Conservation (phyloP, 2,888 invertebrate species). For the Harpagoxenus sublaevis region DNA sequence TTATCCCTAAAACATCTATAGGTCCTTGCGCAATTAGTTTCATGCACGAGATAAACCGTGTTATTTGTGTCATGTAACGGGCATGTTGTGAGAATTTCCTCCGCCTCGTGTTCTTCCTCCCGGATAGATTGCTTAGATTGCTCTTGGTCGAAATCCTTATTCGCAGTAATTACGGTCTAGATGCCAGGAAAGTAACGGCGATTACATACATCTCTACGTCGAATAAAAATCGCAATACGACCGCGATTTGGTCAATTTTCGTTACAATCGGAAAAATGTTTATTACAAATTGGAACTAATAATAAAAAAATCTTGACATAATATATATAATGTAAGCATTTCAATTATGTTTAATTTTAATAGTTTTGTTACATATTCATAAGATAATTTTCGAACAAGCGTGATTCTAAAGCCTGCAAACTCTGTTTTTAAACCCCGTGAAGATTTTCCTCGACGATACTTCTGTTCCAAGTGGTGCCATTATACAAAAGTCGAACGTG, state of each 20-base stretch:
- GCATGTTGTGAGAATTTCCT: neutral
- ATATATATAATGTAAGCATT: neutral
- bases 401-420: neutral
- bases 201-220: neutral
- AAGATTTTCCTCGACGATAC: neutral
- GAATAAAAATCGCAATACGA: neutral
- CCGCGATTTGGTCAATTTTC: neutral
- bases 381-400: constrained; percentile 1
- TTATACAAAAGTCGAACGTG: neutral
- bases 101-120: neutral
- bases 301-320: neutral
- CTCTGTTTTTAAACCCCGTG: neutral
- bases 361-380: neutral
- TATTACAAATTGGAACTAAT: constrained; percentile 10
- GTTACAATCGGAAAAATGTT: neutral
- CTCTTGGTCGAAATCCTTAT: neutral
- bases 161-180: neutral
- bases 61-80: neutral
- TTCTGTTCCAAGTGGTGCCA: neutral
- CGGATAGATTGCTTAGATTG: neutral
- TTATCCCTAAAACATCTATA: neutral
- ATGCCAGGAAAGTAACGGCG: neutral
- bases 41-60: neutral
- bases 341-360: neutral
- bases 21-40: neutral